phyloP scores from a whole-genome alignment of 2,113 vertebrate species.

The Carassius gibelio region DNA sequence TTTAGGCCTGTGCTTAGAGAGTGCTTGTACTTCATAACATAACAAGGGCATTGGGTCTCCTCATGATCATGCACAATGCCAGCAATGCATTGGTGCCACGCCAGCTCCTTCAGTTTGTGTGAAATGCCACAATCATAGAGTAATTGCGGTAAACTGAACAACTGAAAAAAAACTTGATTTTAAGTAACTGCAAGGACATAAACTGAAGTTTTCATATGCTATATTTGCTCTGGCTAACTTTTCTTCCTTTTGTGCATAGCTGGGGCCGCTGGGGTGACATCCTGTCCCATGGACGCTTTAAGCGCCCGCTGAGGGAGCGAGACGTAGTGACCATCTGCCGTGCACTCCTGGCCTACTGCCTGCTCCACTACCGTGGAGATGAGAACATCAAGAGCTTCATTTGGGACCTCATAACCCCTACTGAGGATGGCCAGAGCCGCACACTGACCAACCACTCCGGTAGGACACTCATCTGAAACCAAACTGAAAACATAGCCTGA shows the following conservation, averaged over 20 bases:
- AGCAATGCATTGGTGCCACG: neutral
- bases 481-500: neutral
- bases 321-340: conserved; percentile 98
- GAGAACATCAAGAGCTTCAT: conserved; percentile 99
- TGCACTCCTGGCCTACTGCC: conserved; percentile 94
- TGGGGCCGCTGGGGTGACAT: conserved; percentile 98
- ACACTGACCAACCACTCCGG: conserved; percentile 96
- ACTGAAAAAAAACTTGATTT: neutral
- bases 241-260: conserved; percentile 67
- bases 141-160: neutral
- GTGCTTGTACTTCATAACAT: conserved; percentile 27
- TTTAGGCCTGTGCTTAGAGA: conserved; percentile 15
- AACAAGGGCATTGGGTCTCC: conserved; percentile 41
- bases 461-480: conserved; percentile 59
- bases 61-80: conserved; percentile 22
- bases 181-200: too few relatives aligned
- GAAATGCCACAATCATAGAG: neutral
- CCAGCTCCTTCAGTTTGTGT: neutral
- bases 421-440: conserved; percentile 90
- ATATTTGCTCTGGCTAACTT: neutral
- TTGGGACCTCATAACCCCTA: conserved; percentile 98
- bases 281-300: conserved; percentile 94
- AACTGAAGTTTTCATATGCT: neutral
- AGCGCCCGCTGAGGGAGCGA: conserved; percentile 90
- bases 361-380: conserved; percentile 96